phyloP scores from a whole-genome alignment of 2,888 invertebrate genomes.

The Pristionchus exspectatus region DNA sequence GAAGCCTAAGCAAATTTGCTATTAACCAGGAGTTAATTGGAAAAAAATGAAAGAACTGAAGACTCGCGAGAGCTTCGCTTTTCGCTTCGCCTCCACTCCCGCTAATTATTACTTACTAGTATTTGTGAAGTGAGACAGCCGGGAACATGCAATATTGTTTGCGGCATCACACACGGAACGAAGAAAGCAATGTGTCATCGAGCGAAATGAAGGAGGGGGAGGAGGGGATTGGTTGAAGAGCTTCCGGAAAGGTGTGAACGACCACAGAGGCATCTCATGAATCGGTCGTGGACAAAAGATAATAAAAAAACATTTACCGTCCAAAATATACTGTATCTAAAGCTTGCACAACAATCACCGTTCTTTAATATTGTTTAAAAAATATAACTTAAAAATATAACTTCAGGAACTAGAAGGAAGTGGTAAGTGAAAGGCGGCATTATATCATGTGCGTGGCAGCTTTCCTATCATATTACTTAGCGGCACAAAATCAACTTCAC shows the following conservation, averaged over 20 bases:
- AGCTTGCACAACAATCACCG: no score
- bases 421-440: not conserved
- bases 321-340: no score
- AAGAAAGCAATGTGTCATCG: not conserved
- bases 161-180: not conserved
- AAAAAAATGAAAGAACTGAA: conserved; percentile 4
- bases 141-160: conserved; percentile 15
- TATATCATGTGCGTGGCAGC: not conserved
- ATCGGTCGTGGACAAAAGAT: not conserved
- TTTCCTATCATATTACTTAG: not conserved
- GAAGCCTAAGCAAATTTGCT: conserved; percentile 36
- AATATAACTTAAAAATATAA: no score
- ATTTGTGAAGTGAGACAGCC: not conserved
- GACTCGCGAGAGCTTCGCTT: conserved; percentile 9
- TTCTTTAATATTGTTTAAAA: no score
- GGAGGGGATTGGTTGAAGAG: not conserved
- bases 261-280: not conserved
- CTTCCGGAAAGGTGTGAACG: not conserved
- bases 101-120: conserved; percentile 25
- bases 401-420: not conserved
- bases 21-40: conserved; percentile 39
- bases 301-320: no score
- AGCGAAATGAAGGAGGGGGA: not conserved
- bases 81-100: not conserved
- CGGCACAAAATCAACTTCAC: not conserved